Evolutionary conservation across 2,888 invertebrate genomes (phyloP), one percentile per base, ranked within the genome.

Genomic region (Hydropsyche betteni): DNA sequence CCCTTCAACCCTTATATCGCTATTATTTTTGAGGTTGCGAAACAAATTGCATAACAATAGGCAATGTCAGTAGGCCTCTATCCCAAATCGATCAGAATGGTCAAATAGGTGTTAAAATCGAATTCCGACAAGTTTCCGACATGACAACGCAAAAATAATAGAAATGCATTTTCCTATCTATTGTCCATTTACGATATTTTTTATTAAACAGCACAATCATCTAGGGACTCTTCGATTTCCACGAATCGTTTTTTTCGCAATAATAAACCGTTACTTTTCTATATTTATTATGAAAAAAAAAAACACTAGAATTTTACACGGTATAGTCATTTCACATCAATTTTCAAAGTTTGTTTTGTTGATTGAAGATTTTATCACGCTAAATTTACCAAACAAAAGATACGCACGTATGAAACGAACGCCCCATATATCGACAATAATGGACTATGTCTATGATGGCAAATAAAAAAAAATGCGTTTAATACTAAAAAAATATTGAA

Each of bases 321-420:
- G 38, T 55, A 33, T 68, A 69, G 74, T 64, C 16, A 34, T 52
- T 75, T 75, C 61, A 33, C 74, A 68, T 74, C 73, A 74, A 76
- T 78, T 77, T 72, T 72, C 68, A 74, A 78, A 75, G 77, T 78
- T 77, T 78, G 77, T 77, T 78, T 78, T 69, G 74, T 75, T 74
- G 77, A 77, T 78, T 72, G 77, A 74, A 77, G 75, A 74, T 77
- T 77, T 77, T 77, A 75, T 70, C 77, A 74, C 75, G 71, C 74
- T 38, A 61, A 70, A 69, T 76, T 76, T 72, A 55, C 72, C 44
- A 72, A 72, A 72, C 72, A 72, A 72, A 24, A 44, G 72, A 61
- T 10, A 33, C 61, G 33, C 16, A 4, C 61, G 24, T 33, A 33
- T 3, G 33, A 61, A 61, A 61, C 33, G 61, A 16, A 24, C 34